Evolutionary conservation across 2,797 vertebrate species (phyloP), one percentile per base, ranked within the genome.

Genomic region (Falco berigora): DNA sequence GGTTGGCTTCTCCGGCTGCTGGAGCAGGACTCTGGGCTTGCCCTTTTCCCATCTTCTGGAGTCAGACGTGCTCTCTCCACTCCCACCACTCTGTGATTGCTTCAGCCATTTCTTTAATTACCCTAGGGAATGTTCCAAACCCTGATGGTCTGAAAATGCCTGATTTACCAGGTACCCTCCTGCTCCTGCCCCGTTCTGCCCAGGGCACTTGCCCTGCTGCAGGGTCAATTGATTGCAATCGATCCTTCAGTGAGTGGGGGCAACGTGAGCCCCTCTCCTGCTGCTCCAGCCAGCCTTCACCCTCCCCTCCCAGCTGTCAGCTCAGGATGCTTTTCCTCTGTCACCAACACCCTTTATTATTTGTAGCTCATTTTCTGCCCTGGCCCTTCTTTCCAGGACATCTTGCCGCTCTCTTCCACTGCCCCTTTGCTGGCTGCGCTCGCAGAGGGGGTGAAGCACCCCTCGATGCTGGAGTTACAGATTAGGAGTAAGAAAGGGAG

Each of bases 381-480:
- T 4, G n/a, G 8, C 36, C 53, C 14, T 80, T 52, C 38, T 50
- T 34, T 6, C 38, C 34, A 62, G 71, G 28, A 32, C 20, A 23
- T 52, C 32, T 9, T 32, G 16, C 46, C 8, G 17, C 32, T 76
- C 50, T 55, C n/a, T n/a, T 16, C 42, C 8, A 1, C 80, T 77
- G 13, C 23, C 46, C 14, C 8, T 64, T 82, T 59, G 30, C 82
- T 83, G 73, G 42, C 55, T 55, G 50, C 47, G 17, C 10, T 73
- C 6, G 1, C 32, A 13, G 38, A 24, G 49, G 20, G 15, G 11
- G 4, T 38, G 76, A 53, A 36, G 47, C 23, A 38, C 25, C 16
- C 30, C 16, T 38, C 0, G 2, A 3, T 55, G 63, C n/a, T 11
- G 3, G 46, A 55, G 13, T 24, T 24, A 2, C 2, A 12, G 83